Evolutionary conservation across 2,113 vertebrate species (phyloP).

Genomic region (Ctenomys sociabilis): DNA sequence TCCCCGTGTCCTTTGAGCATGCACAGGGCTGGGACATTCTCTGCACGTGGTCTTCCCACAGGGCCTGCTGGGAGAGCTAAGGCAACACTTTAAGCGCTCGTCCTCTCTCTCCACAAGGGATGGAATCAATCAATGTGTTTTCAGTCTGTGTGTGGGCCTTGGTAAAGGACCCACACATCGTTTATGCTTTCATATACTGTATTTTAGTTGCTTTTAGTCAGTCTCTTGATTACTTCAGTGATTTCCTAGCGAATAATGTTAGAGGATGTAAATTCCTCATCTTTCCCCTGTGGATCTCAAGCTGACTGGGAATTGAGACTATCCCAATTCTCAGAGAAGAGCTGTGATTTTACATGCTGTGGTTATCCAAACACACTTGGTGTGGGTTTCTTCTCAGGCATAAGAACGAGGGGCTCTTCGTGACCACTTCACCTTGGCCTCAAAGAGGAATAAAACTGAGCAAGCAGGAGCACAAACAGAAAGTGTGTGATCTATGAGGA

Average conservation of each 20-base stretch:
- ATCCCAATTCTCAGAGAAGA: background rate
- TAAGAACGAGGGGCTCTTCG: background rate
- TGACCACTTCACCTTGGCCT: background rate
- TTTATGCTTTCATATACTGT: background rate
- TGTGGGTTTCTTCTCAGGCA: background rate
- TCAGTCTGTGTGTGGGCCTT: background rate
- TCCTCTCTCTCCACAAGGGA: background rate
- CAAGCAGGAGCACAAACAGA: background rate
- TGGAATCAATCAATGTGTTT: background rate
- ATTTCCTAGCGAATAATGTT: slow-evolving; percentile 23
- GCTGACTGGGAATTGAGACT: background rate
- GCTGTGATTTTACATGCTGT: background rate
- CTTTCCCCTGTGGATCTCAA: background rate
- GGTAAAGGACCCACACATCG: background rate
- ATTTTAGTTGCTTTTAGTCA: slow-evolving; percentile 52
- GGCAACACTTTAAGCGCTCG: no score
- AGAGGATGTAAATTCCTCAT: background rate
- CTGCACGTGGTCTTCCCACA: background rate
- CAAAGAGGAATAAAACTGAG: background rate
- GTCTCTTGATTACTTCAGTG: slow-evolving; percentile 10
- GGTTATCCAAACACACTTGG: background rate
- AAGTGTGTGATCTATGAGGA: background rate
- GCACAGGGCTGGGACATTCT: background rate
- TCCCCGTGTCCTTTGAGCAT: background rate
- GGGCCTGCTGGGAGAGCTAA: background rate